phyloP scores from a whole-genome alignment of 2,797 vertebrate species.

The Paedocypris micromegethes region DNA sequence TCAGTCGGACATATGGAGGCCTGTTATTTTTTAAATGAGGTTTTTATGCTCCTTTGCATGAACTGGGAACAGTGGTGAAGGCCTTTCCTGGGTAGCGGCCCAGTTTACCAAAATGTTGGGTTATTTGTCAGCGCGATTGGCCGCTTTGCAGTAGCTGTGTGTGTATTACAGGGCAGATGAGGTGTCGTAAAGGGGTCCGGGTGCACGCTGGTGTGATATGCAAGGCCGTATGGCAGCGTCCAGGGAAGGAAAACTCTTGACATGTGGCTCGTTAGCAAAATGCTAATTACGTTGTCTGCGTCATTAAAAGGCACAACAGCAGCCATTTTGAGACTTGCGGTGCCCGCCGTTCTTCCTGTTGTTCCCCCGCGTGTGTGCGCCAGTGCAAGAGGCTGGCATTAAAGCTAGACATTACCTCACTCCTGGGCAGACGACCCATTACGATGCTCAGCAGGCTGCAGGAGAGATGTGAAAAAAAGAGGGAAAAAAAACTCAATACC shows the following conservation, averaged over 20 bases:
- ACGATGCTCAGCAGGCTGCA: constrained; percentile 88
- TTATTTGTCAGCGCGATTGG: constrained; percentile 18
- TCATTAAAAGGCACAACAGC: constrained; percentile 51
- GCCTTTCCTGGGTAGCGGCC: constrained; percentile 19
- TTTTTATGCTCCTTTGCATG: constrained; percentile 10
- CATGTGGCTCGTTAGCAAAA: constrained; percentile 45
- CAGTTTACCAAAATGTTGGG: not conserved
- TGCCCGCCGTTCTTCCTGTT: constrained; percentile 48
- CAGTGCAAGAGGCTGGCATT: constrained; percentile 93
- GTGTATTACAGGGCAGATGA: constrained; percentile 6
- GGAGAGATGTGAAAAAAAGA: constrained; percentile 72
- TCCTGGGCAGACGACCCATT: constrained; percentile 93
- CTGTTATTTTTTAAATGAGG: constrained; percentile 29
- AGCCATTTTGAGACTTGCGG: constrained; percentile 47
- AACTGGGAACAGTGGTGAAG: not conserved
- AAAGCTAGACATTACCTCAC: constrained; percentile 99
- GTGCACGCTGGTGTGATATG: constrained; percentile 29
- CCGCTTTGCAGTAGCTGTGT: constrained; percentile 15
- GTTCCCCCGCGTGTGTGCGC: constrained; percentile 59
- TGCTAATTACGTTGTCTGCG: constrained; percentile 47
- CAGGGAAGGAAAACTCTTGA: constrained; percentile 22
- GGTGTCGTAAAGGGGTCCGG: constrained; percentile 25
- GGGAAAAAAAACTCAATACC: constrained; percentile 84
- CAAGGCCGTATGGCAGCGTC: constrained; percentile 29
- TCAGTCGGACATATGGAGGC: constrained; percentile 10